Base-by-base conservation (phyloP, 2,888 invertebrate genomes). In the Schrankia costaestrigalis region DNA sequence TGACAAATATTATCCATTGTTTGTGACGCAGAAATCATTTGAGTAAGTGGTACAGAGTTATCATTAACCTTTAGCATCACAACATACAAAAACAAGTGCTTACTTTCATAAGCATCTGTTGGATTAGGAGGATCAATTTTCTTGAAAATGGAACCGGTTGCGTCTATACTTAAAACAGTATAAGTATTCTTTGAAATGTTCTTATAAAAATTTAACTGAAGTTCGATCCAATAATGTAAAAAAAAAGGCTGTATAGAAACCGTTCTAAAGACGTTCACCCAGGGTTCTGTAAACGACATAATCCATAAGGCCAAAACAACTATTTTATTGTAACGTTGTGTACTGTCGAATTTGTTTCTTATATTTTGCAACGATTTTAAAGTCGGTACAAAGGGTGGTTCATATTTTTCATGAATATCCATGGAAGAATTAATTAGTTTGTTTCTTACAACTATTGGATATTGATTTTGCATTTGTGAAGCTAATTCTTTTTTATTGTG, bases 281-380 rank as follows among this genome's bases (percentile, higher is more conserved):
- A 27, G 10, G 18, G 18, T 11, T 11, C 11, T 19, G 11, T 18
- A 27, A 18, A 27, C 10, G 17, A 11, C 27, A 18, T 27, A 27
- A 27, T 27, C 18, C 11, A 27, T 24, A 12, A 24, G 3, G 12
- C 11, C 8, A 24, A 12, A 11, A 24, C 24, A 7, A 24, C 24
- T 12, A 11, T 24, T 22, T 22, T 22, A 22, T 10, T 9, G 11
- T 9, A 22, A 22, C 5, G 11, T 10, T 22, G 9, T 22, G 24
- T 12, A 15, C 18, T 27, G 17, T 27, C 19, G 19, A 7, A 11
- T 27, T 11, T 9, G 11, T 11, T 17, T 11, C 10, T 27, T 27
- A 27, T 27, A 11, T 27, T 27, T 18, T 27, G 27, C 19, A 27
- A 13, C 8, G 27, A n/a, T 18, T 27, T 19, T 12, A 19, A 11